Conservation (phyloP, 2,113 vertebrate species). For the Phycodurus eques region DNA sequence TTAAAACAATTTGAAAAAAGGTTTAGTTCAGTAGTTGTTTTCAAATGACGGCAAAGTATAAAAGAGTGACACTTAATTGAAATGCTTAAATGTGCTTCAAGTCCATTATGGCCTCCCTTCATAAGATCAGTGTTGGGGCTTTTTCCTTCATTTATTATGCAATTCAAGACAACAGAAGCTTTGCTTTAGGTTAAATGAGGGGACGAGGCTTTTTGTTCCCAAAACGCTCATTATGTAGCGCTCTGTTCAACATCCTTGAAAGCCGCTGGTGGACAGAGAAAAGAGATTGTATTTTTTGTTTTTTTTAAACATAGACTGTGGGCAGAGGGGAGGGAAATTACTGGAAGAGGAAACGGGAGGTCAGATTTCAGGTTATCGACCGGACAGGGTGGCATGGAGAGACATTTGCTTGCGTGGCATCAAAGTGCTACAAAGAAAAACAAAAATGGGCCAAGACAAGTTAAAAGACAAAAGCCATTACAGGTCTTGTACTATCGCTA, state of each 20-base stretch:
- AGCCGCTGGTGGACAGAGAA: conserved; percentile 14
- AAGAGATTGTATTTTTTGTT: neutral
- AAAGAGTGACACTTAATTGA: conserved; percentile 39
- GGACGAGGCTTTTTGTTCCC: conserved; percentile 50
- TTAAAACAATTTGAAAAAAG: neutral
- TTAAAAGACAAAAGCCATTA: neutral
- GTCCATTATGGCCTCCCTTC: conserved; percentile 36
- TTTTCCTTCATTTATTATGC: conserved; percentile 41
- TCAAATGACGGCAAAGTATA: conserved; percentile 23
- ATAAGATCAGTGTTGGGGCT: conserved; percentile 32
- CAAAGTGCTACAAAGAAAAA: neutral
- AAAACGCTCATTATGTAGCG: conserved; percentile 39
- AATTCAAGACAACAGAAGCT: conserved; percentile 34
- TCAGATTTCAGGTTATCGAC: conserved; percentile 61
- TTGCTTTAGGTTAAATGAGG: conserved; percentile 40
- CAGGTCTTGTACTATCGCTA: neutral
- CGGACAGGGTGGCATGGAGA: conserved; percentile 34
- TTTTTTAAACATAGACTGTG: conserved; percentile 10
- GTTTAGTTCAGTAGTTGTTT: conserved; percentile 34
- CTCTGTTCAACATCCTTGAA: conserved; percentile 41
- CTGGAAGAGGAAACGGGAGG: conserved; percentile 52
- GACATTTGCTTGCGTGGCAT: conserved; percentile 33
- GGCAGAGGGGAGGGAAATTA: conserved; percentile 44
- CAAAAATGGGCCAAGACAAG: too few species aligned
- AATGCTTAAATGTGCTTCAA: conserved; percentile 49